Conservation (phyloP, 2,113 vertebrate genomes). For the Pelvicachromis taeniatus region DNA sequence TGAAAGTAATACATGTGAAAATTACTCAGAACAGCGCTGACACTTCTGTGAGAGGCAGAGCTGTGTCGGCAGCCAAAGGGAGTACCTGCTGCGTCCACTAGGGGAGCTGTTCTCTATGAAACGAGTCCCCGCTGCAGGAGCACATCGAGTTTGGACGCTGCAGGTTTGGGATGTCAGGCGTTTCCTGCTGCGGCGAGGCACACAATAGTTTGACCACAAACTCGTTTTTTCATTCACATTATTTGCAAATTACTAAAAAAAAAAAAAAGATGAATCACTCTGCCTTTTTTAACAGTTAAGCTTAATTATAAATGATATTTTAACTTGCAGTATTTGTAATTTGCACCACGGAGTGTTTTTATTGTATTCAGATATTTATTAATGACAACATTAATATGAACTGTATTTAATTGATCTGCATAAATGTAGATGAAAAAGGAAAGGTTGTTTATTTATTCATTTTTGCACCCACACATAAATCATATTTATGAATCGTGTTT, state of each 20-base stretch:
- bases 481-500: not conserved
- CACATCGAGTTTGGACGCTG: not conserved
- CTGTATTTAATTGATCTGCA: not conserved
- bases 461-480: not conserved
- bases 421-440: not conserved
- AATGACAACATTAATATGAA: not conserved
- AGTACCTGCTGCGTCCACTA: constrained; percentile 5
- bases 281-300: not conserved
- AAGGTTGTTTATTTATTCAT: not conserved
- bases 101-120: constrained; percentile 63
- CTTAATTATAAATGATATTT: not conserved
- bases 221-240: not conserved
- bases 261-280: no score
- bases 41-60: not conserved
- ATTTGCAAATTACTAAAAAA: not conserved
- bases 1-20: not conserved
- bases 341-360: not conserved
- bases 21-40: not conserved
- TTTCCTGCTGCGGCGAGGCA: not conserved
- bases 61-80: not conserved
- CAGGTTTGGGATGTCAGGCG: not conserved
- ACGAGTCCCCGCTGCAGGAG: not conserved
- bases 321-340: not conserved
- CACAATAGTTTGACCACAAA: not conserved
- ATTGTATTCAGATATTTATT: not conserved